Percentiles rank a stretch among this genome's conserved stretches.
These are phyloP conservation scores for Pluvianellus socialis DNA, from an alignment of 2,113 vertebrate genomes.

Conservation along the genomic window DNA sequence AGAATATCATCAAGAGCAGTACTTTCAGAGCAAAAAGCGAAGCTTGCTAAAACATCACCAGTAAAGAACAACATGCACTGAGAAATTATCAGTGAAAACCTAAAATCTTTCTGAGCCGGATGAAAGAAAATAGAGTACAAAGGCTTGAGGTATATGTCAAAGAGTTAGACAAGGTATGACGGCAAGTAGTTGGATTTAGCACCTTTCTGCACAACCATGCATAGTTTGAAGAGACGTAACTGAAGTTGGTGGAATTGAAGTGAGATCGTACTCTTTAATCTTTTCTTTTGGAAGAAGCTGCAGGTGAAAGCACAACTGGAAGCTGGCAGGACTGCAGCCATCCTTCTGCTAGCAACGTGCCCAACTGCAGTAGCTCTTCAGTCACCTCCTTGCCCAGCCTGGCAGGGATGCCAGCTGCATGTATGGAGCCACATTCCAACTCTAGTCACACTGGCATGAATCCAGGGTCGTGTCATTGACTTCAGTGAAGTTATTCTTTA, in stretches of 20 bases:
- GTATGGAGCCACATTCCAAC: conserved; percentile 2
- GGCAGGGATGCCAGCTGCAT: neutral
- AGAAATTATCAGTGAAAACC: neutral
- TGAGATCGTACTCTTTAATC: neutral
- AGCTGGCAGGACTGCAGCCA: neutral
- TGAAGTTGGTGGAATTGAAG: neutral
- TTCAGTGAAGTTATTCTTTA: conserved; percentile 27
- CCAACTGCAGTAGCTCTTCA: neutral
- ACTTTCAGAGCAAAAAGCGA: neutral
- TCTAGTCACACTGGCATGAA: neutral
- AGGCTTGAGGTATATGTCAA: neutral
- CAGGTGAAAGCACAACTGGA: neutral
- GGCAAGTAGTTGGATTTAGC: neutral
- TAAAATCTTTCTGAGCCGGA: neutral
- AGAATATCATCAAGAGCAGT: neutral
- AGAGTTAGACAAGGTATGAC: neutral
- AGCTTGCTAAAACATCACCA: neutral
- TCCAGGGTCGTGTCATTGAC: conserved; percentile 11
- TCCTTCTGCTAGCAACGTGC: neutral
- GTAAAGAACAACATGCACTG: neutral
- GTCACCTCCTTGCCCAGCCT: neutral
- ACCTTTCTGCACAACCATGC: neutral
- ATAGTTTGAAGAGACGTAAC: neutral
- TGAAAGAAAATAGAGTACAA: neutral
- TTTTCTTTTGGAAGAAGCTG: neutral